These are phyloP conservation scores for Drosophila mayri DNA, from an alignment of 1,140 invertebrate species.

Conservation along the genomic window DNA sequence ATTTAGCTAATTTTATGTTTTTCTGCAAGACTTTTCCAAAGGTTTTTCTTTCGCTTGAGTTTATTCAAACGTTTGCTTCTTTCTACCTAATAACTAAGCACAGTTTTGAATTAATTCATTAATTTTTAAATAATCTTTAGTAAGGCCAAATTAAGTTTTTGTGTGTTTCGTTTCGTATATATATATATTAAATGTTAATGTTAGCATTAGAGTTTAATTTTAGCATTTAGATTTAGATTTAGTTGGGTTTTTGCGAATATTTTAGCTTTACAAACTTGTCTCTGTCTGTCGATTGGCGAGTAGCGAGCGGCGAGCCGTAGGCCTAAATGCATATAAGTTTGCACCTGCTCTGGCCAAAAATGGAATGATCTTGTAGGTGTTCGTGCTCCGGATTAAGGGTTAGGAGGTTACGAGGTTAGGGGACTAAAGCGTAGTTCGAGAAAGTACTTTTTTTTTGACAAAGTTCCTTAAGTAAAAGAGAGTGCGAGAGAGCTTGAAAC, in stretches of 20 bases:
- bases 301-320: constrained; percentile 61
- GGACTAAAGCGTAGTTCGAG: constrained; percentile 39
- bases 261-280: constrained; percentile 39
- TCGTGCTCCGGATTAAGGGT: constrained; percentile 33
- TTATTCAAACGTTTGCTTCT: constrained; percentile 21
- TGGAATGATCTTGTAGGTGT: constrained; percentile 82
- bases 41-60: constrained; percentile 26
- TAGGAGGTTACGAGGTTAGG: constrained; percentile 25
- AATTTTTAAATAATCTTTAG: constrained; percentile 79
- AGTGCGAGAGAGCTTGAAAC: constrained; percentile 58
- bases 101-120: constrained; percentile 46
- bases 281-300: constrained; percentile 23
- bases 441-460: constrained; percentile 22
- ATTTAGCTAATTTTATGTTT: constrained; percentile 68
- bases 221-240: constrained; percentile 48
- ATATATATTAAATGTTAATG: constrained; percentile 59
- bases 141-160: constrained; percentile 82
- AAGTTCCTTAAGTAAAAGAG: constrained; percentile 47
- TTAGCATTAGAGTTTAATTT: constrained; percentile 44
- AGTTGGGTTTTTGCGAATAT: constrained; percentile 31
- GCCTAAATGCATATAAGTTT: constrained; percentile 69
- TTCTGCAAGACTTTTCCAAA: constrained; percentile 78
- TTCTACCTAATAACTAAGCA: constrained; percentile 20
- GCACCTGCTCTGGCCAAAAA: constrained; percentile 70
- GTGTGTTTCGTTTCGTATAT: constrained; percentile 31